phyloP scores from a whole-genome alignment of 1,140 invertebrate species.

The Callitettix versicolor region DNA sequence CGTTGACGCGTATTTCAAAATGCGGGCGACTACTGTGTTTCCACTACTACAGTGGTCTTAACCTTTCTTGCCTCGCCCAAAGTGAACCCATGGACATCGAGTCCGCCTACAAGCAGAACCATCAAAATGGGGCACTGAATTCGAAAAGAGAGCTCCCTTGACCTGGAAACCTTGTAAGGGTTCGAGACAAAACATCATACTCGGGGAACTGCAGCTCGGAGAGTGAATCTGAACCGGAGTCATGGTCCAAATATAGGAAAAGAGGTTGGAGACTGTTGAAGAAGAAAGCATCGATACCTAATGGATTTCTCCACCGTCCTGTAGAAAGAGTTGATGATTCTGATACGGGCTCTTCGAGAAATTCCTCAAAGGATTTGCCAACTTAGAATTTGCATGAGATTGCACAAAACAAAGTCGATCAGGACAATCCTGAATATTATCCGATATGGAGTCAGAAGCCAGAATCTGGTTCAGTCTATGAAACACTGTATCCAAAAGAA shows the following conservation, averaged over 20 bases:
- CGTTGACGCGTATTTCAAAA: no score
- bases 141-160: constrained; percentile 19
- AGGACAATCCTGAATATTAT: constrained; percentile 28
- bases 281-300: constrained; percentile 21
- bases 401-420: constrained; percentile 15
- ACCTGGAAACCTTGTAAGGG: constrained; percentile 16
- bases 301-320: constrained; percentile 15
- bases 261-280: constrained; percentile 24
- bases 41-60: constrained; percentile 38
- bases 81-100: constrained; percentile 34
- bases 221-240: constrained; percentile 28
- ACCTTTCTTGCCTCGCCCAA: constrained; percentile 36
- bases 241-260: constrained; percentile 21
- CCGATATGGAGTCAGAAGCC: constrained; percentile 30
- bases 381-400: constrained; percentile 31
- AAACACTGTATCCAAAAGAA: constrained; percentile 31
- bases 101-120: constrained; percentile 23
- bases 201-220: constrained; percentile 25
- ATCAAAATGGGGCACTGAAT: no score
- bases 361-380: constrained; percentile 25
- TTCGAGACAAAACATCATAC: constrained; percentile 5
- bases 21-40: constrained; percentile 38
- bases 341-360: constrained; percentile 24
- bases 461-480: constrained; percentile 29
- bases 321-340: constrained; percentile 22